Evolutionary conservation across 2,113 vertebrate species (phyloP).

Genomic region (Piaya cayana): DNA sequence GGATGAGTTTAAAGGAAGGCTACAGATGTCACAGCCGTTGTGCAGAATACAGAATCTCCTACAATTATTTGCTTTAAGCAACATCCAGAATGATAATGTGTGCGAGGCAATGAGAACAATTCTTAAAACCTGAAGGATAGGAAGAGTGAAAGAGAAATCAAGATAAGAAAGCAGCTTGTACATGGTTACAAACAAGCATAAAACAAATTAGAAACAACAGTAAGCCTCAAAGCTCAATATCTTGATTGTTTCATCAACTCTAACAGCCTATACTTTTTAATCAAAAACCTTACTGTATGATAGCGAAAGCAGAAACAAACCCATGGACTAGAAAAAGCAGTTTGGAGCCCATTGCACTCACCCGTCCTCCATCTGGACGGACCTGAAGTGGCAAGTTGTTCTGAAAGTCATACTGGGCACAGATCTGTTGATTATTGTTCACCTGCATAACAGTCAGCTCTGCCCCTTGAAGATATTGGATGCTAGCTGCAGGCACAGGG

Average conservation of each 20-base stretch:
- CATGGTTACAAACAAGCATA: not conserved
- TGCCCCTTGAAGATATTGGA: constrained; percentile 66
- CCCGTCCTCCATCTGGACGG: constrained; percentile 48
- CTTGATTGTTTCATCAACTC: not conserved
- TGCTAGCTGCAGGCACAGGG: constrained; percentile 65
- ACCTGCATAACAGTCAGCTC: constrained; percentile 74
- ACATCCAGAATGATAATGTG: rapidly evolving
- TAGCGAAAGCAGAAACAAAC: not conserved
- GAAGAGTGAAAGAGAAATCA: not conserved
- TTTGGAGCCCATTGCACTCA: constrained; percentile 44
- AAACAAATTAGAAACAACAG: not conserved
- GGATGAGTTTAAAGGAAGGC: not conserved
- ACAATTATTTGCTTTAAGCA: not conserved
- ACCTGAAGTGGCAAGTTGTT: constrained; percentile 60
- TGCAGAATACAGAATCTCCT: not conserved
- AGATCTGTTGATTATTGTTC: constrained; percentile 68
- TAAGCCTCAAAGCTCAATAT: not conserved
- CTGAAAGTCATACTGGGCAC: constrained; percentile 74
- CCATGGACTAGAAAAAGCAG: not conserved
- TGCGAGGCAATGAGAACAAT: not conserved
- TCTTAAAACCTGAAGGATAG: not conserved
- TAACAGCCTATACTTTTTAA: not conserved
- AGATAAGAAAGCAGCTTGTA: not conserved
- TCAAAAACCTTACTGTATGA: not conserved
- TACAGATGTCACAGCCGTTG: not conserved